Conservation (phyloP, 2,888 invertebrate species). For the Ectropis crepuscularia region DNA sequence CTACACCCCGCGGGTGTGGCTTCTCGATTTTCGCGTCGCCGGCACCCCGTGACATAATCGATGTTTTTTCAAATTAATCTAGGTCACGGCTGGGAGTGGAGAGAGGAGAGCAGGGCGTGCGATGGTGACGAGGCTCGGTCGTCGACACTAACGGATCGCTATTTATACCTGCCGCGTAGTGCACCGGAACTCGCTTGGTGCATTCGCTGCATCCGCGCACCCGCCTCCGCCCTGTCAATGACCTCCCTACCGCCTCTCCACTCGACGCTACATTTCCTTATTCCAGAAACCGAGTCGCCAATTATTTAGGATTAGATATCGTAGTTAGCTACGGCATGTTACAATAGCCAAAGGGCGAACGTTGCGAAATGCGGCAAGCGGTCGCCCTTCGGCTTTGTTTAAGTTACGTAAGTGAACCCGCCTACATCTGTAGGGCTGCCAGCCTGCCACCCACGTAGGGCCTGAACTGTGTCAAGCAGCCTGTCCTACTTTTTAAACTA, state of each 20-base stretch:
- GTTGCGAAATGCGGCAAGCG: constrained; percentile 74
- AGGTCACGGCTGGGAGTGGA: constrained; percentile 66
- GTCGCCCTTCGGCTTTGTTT: constrained; percentile 78
- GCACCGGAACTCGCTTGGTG: constrained; percentile 83
- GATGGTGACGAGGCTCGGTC: constrained; percentile 73
- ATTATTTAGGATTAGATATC: constrained; percentile 21
- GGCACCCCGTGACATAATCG: constrained; percentile 48
- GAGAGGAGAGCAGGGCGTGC: constrained; percentile 61
- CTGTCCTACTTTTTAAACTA: constrained; percentile 72
- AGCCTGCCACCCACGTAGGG: constrained; percentile 72
- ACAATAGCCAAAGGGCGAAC: constrained; percentile 63
- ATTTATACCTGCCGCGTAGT: constrained; percentile 83
- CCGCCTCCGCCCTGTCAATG: constrained; percentile 79
- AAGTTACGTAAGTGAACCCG: constrained; percentile 73
- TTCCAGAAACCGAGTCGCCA: constrained; percentile 34
- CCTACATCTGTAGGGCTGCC: constrained; percentile 74
- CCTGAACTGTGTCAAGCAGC: constrained; percentile 77
- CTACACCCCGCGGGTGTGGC: constrained; percentile 49
- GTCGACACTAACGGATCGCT: constrained; percentile 84
- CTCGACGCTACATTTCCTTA: constrained; percentile 45
- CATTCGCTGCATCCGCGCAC: constrained; percentile 80
- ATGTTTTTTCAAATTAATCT: constrained; percentile 58
- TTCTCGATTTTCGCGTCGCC: constrained; percentile 32
- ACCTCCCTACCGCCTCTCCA: constrained; percentile 63
- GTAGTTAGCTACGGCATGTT: constrained; percentile 28